These are phyloP conservation scores for Nylanderia fulva DNA, from an alignment of 1,140 invertebrate species.

Conservation along the genomic window DNA sequence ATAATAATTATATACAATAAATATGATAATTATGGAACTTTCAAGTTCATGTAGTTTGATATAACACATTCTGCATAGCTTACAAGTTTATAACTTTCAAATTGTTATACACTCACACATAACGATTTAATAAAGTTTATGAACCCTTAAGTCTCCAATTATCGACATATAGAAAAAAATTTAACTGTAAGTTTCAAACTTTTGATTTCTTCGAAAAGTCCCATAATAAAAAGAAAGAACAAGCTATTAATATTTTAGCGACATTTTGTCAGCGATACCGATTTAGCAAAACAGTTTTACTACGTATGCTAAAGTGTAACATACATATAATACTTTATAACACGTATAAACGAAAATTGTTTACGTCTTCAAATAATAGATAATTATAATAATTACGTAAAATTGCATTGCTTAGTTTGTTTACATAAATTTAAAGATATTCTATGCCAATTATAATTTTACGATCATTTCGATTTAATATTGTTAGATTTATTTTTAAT, in stretches of 20 bases:
- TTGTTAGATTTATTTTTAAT: no score
- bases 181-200: neutral
- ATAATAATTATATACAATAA: no score
- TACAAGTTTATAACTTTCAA: no score
- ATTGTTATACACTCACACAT: no score
- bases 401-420: conserved; percentile 3
- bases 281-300: neutral
- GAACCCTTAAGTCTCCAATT: no score
- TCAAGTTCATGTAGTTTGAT: no score
- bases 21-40: no score
- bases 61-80: no score
- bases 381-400: neutral
- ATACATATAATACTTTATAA: neutral
- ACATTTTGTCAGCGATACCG: neutral
- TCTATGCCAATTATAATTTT: neutral
- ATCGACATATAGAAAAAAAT: no score
- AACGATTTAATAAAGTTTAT: no score
- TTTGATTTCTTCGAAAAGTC: no score
- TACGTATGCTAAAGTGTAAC: neutral
- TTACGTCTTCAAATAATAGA: neutral
- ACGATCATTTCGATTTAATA: no score
- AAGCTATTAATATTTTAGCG: neutral
- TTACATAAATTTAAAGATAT: neutral
- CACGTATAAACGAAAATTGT: neutral
- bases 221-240: neutral